phyloP scores from a whole-genome alignment of 2,113 vertebrate species.

The Sinocyclocheilus grahami region DNA sequence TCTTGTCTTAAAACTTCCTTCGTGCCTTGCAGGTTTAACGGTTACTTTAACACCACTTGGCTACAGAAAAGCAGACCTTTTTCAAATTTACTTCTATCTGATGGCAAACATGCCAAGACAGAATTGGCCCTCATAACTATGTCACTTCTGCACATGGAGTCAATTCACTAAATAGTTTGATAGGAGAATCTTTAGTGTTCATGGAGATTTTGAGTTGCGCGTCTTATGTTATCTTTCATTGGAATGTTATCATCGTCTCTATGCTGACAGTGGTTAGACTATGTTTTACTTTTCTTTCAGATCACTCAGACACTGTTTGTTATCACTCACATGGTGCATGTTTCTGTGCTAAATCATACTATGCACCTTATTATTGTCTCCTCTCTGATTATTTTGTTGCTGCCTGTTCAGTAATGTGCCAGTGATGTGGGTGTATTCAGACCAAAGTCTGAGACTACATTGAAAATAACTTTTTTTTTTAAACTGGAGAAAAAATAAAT shows the following conservation, averaged over 20 bases:
- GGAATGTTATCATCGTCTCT: not conserved
- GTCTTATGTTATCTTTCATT: not conserved
- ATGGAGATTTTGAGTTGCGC: not conserved
- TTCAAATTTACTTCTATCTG: slow-evolving; percentile 34
- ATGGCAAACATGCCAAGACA: slow-evolving; percentile 35
- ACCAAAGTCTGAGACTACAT: not conserved
- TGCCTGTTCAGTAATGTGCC: not conserved
- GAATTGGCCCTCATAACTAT: slow-evolving; percentile 13
- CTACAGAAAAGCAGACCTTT: not conserved
- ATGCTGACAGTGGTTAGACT: not conserved
- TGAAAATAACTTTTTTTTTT: not conserved
- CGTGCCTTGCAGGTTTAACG: not conserved
- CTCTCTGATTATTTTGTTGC: not conserved
- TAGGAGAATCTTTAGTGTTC: slow-evolving; percentile 2
- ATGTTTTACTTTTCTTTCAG: not conserved
- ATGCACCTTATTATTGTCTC: not conserved
- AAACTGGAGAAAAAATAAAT: not conserved
- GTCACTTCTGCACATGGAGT: not conserved
- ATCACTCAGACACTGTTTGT: not conserved
- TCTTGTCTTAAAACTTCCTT: slow-evolving; percentile 22
- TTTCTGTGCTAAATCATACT: not conserved
- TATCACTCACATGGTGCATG: not conserved
- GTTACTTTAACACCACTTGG: slow-evolving; percentile 22
- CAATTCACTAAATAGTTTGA: slow-evolving; percentile 16
- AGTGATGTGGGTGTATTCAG: not conserved